phyloP scores from a whole-genome alignment of 2,797 vertebrate genomes.

The Chelonia mydas region DNA sequence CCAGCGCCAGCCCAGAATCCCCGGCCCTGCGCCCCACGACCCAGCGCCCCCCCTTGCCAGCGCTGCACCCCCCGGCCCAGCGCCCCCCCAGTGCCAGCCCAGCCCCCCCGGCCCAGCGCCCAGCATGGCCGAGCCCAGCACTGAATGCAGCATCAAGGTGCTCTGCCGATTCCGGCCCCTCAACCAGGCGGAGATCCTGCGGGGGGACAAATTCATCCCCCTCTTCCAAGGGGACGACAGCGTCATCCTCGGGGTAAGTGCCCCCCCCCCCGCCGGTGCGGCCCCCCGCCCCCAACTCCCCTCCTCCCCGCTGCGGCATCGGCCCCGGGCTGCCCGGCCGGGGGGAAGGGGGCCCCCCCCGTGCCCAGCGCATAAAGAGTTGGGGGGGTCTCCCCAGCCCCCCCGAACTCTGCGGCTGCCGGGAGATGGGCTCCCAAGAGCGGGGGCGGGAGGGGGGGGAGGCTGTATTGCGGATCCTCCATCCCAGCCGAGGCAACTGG shows the following conservation, averaged over 20 bases:
- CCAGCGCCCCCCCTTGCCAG: background rate
- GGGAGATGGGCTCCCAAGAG: background rate
- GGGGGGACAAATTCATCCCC: constrained; percentile 94
- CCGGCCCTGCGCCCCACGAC: background rate
- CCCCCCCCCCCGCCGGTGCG: background rate
- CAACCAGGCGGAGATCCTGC: constrained; percentile 90
- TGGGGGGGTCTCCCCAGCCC: background rate
- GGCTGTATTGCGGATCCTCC: background rate
- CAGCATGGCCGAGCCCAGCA: constrained; percentile 90
- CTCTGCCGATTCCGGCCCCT: constrained; percentile 94
- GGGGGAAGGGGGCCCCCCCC: background rate
- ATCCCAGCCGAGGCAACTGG: background rate
- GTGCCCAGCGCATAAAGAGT: background rate
- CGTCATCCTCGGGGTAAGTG: constrained; percentile 91
- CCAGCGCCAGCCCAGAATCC: background rate
- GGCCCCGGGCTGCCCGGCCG: background rate
- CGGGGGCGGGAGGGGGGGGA: constrained; percentile 55
- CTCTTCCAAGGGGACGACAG: constrained; percentile 92
- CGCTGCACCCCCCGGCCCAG: background rate
- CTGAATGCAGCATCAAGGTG: constrained; percentile 96
- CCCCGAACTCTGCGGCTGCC: constrained; percentile 60
- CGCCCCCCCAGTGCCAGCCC: background rate
- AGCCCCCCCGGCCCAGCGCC: background rate
- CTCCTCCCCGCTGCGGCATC: background rate
- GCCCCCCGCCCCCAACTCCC: background rate